Base-by-base conservation (phyloP, 2,797 vertebrate genomes). In the Sebastes oblongus region DNA sequence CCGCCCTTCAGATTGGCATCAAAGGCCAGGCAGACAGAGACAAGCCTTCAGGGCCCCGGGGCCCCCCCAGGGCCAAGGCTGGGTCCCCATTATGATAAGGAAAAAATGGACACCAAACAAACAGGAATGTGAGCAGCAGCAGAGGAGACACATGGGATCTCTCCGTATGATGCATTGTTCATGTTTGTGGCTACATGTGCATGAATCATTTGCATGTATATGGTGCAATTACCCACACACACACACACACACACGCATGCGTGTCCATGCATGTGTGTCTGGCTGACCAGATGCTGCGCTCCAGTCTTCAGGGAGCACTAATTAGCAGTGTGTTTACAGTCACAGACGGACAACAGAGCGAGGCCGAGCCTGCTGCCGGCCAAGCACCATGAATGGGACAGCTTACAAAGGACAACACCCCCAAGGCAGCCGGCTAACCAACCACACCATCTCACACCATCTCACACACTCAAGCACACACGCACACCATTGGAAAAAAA, bases 271-370 rank as follows among this genome's bases (percentile, higher is more conserved):
- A 18, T 66, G 78, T 66, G 69, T 14, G 66, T 77, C 30, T 10
- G 54, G 54, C 86, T 80, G 90, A 92, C 85, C 93, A 94, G 91
- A 92, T 92, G 91, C 88, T 62, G 59, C 1, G 14, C 77, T 72
- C 55, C 74, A 39, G 91, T 90, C 92, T 85, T 85, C 80, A 84
- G 92, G 92, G 93, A 91, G 82, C 76, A 1, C 74, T 89, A 89
- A 92, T 93, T 92, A 91, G 87, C 88, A 24, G 80, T 16, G 82
- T 92, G 88, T 93, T 92, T 91, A 88, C 88, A 89, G 89, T 80
- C 88, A 80, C 88, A 90, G 85, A 81, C 74, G 73, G 86, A 91
- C 88, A 74, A 88, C 90, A 85, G 84, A 83, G 78, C 32, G 78
- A 77, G 82, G 86, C 85, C 75, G 18, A 39, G 83, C 82, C 77